These are phyloP conservation scores for Cheilosia soror DNA, from an alignment of 2,888 invertebrate genomes.

Conservation along the genomic window DNA sequence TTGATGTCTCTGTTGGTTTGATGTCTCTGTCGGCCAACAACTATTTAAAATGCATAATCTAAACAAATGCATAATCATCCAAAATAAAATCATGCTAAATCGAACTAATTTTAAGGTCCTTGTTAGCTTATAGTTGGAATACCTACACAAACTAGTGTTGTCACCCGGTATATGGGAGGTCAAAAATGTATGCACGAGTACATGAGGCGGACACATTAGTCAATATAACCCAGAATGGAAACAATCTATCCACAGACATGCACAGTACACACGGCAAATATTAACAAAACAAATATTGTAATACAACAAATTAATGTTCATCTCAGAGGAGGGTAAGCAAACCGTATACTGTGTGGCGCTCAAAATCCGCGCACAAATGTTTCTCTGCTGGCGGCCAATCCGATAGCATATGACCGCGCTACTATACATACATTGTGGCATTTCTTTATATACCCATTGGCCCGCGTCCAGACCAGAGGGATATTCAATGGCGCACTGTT, in stretches of 20 bases:
- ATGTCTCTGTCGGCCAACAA: too few species aligned
- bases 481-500: constrained; percentile 16
- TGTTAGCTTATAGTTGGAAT: too few species aligned
- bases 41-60: too few species aligned
- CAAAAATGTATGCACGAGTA: neutral
- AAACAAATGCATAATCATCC: too few species aligned
- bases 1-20: too few species aligned
- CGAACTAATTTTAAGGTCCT: too few species aligned
- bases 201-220: constrained; percentile 9
- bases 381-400: constrained; percentile 16
- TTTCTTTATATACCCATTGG: constrained; percentile 30
- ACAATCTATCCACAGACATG: constrained; percentile 2
- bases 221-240: constrained; percentile 31
- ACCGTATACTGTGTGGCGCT: neutral
- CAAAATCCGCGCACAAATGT: constrained; percentile 20
- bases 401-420: neutral
- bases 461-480: constrained; percentile 29
- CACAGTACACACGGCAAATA: constrained; percentile 25
- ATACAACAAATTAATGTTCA: constrained; percentile 61
- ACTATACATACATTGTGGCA: neutral
- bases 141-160: too few species aligned
- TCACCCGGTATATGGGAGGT: too few species aligned
- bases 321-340: constrained; percentile 57
- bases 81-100: too few species aligned
- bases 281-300: constrained; percentile 62